These are phyloP conservation scores for Radopholus similis DNA, from an alignment of 1,140 invertebrate species.

Conservation along the genomic window DNA sequence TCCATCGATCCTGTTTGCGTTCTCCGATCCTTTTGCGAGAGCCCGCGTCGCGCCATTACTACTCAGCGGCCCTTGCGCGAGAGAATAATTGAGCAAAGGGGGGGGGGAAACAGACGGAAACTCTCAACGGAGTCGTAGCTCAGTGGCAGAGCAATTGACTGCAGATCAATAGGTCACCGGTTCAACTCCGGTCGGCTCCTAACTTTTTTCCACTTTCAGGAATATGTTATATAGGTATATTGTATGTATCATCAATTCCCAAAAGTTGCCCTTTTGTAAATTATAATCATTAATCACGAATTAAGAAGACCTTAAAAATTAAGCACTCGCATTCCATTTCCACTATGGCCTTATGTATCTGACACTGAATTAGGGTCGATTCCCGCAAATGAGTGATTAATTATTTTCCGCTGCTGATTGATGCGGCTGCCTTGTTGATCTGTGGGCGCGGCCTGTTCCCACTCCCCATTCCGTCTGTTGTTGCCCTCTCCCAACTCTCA, in stretches of 20 bases:
- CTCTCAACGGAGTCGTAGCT: conserved; percentile 13
- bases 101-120: not conserved
- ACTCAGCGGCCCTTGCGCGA: not conserved
- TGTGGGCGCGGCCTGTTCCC: too few species aligned
- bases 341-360: too few species aligned
- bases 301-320: too few species aligned
- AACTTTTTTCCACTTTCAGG: not conserved
- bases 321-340: too few species aligned
- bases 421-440: too few species aligned
- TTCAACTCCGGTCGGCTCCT: conserved; percentile 24
- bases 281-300: too few species aligned
- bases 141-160: conserved; percentile 26
- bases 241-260: not conserved
- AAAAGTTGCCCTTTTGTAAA: too few species aligned
- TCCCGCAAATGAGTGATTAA: too few species aligned
- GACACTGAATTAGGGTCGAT: too few species aligned
- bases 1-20: not conserved
- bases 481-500: too few species aligned
- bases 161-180: conserved; percentile 24
- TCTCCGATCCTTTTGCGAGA: not conserved
- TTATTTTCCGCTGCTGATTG: too few species aligned
- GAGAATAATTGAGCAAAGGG: not conserved
- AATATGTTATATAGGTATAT: not conserved
- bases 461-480: too few species aligned
- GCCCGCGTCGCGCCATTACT: not conserved